Evolutionary conservation across 2,888 invertebrate species (phyloP).

Genomic region (Ctena decussata): DNA sequence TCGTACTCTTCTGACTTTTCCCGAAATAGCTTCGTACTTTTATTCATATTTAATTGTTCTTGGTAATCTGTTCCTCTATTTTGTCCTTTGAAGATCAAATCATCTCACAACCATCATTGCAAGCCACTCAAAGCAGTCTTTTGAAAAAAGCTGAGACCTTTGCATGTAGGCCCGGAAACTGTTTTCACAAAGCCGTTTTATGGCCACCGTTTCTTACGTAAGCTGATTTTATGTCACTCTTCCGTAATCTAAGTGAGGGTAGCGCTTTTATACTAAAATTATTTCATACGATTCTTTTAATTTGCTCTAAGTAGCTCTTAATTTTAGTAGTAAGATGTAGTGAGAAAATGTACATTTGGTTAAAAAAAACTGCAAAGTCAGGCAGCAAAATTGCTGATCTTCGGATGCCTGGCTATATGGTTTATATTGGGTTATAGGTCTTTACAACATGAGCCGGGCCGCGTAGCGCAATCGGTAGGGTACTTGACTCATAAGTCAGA

Average conservation of each 20-base stretch:
- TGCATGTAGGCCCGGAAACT: not conserved
- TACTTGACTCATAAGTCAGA: too few relatives aligned
- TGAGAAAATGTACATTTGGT: too few relatives aligned
- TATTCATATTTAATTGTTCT: not conserved
- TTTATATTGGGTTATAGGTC: too few relatives aligned
- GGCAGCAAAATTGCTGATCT: too few relatives aligned
- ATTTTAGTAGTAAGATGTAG: not conserved
- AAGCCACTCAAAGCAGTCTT: not conserved
- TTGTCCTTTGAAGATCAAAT: not conserved
- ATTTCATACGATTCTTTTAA: not conserved
- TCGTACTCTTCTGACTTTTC: slow-evolving; percentile 5
- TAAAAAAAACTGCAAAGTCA: too few relatives aligned
- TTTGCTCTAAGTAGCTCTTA: not conserved
- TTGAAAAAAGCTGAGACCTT: not conserved
- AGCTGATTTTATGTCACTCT: not conserved
- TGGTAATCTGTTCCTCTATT: not conserved
- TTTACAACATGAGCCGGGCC: too few relatives aligned
- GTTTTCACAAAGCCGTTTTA: not conserved
- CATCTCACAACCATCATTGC: not conserved
- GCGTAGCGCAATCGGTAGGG: too few relatives aligned
- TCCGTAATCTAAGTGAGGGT: not conserved
- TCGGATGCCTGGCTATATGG: too few relatives aligned
- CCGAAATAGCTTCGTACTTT: not conserved
- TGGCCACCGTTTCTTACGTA: not conserved
- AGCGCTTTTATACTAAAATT: not conserved